Conservation (phyloP, 30 jellyfish, hydroid and myxozoan genomes). For the Nemopilema nomurai region DNA sequence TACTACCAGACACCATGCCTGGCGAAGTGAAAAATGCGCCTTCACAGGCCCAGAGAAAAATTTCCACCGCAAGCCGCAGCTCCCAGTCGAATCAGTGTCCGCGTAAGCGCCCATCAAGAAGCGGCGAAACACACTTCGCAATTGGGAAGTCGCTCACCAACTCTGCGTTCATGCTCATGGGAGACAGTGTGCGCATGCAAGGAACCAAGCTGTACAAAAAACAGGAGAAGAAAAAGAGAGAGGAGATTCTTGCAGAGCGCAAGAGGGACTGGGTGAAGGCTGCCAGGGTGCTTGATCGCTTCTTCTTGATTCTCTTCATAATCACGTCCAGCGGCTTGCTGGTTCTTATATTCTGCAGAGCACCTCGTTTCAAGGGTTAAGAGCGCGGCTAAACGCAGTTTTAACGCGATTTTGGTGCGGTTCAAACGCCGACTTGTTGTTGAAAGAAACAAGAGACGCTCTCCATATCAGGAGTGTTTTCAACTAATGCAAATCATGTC, state of each 20-base stretch:
- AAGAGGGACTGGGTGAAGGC: conserved; percentile 72
- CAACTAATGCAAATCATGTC: too few species aligned
- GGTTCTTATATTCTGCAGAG: conserved; percentile 55
- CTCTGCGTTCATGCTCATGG: not conserved
- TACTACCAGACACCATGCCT: not conserved
- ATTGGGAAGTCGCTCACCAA: not conserved
- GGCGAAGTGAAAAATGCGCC: not conserved
- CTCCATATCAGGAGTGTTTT: too few species aligned
- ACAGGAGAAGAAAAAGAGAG: conserved; percentile 32
- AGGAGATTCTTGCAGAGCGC: conserved; percentile 20
- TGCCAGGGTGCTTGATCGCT: conserved; percentile 60
- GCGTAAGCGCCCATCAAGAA: not conserved
- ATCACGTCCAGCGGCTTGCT: conserved; percentile 42
- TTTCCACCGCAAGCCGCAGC: not conserved
- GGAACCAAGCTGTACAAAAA: not conserved
- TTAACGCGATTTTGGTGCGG: too few species aligned
- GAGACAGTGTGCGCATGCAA: not conserved
- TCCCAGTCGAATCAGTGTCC: not conserved
- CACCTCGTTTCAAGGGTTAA: conserved; percentile 42
- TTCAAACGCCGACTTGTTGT: too few species aligned
- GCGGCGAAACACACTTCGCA: not conserved
- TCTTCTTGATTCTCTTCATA: conserved; percentile 40
- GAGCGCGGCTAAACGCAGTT: not conserved
- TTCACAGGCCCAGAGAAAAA: not conserved
- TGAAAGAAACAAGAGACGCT: too few species aligned